Conservation (phyloP, 2,797 vertebrate genomes). For the Lepilemur ruficaudatus region DNA sequence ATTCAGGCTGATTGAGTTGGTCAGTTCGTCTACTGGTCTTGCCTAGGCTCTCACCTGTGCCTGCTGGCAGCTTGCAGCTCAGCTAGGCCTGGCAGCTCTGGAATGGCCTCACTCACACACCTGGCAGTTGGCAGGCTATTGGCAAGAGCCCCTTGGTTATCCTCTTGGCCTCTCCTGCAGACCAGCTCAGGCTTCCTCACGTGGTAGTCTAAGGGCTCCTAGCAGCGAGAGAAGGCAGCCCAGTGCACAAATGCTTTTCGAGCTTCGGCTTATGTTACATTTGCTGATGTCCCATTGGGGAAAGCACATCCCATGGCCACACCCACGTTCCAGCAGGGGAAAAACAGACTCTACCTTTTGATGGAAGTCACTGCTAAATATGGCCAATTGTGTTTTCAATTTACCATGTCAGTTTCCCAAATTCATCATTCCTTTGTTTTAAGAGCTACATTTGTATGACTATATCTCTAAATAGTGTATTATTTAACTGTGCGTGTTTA, state of each 20-base stretch:
- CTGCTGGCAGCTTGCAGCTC: neutral
- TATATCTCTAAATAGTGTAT: neutral
- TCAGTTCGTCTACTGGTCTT: neutral
- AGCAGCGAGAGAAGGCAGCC: neutral
- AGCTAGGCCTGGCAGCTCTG: no score
- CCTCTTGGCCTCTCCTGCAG: neutral
- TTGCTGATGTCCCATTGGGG: neutral
- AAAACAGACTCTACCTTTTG: neutral
- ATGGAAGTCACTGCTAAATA: neutral
- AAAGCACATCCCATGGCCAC: rapidly evolving
- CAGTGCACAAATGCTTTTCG: neutral
- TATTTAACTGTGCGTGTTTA: neutral
- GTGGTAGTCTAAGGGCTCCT: neutral
- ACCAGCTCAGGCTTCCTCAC: neutral
- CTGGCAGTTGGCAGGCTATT: neutral
- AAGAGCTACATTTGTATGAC: neutral
- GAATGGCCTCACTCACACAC: neutral
- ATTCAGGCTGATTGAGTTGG: neutral
- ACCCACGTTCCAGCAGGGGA: neutral
- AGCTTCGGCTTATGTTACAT: neutral
- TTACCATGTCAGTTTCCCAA: neutral
- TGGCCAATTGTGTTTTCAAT: neutral
- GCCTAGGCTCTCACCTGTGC: neutral
- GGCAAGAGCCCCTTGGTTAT: neutral
- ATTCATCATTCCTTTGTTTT: neutral